Evolutionary conservation across 2,888 invertebrate species (phyloP), one percentile per base, ranked within the genome.

Genomic region (Hypomecis punctinalis): DNA sequence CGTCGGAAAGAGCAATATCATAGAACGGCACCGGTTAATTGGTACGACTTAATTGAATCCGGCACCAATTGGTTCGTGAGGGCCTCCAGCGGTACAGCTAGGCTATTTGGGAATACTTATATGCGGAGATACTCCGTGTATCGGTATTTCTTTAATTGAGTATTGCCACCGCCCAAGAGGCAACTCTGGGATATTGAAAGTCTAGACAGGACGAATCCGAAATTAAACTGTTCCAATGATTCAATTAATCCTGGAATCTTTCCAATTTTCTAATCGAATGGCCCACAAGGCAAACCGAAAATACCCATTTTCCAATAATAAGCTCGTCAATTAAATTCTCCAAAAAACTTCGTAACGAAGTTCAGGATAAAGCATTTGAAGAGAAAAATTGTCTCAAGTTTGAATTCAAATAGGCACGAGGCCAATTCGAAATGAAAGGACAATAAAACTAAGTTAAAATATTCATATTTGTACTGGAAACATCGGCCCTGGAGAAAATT

Each of bases 41-140:
- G 80, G 76, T 73, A 70, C 62, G 73, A 76, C 76, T 78, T 80
- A 84, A 84, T 85, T 83, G 77, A 82, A 85, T 80, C 74, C 73
- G 68, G 73, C 74, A 73, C 70, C 69, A 77, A 77, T 78, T 75
- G 77, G 77, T 76, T 73, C 63, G 64, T 58, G 63, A 71, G 47
- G 61, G 52, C 65, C 60, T 49, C 53, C 52, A 56, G 51, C 56
- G 48, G 49, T 40, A 35, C 53, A 56, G 43, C 60, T 59, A 39
- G 45, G 62, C 40, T 52, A 61, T 63, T 61, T 58, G 57, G 61
- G 48, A 55, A 55, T 64, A 56, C 48, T 48, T 55, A 55, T 51
- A 45, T 55, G 40, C 33, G 11, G 43, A 36, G 42, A 52, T 7
- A 52, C 52, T 57, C 46, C 9, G 37, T 11, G 49, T 6, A 0